phyloP scores from a whole-genome alignment of 2,113 vertebrate species.

The Chaetura pelagica region DNA sequence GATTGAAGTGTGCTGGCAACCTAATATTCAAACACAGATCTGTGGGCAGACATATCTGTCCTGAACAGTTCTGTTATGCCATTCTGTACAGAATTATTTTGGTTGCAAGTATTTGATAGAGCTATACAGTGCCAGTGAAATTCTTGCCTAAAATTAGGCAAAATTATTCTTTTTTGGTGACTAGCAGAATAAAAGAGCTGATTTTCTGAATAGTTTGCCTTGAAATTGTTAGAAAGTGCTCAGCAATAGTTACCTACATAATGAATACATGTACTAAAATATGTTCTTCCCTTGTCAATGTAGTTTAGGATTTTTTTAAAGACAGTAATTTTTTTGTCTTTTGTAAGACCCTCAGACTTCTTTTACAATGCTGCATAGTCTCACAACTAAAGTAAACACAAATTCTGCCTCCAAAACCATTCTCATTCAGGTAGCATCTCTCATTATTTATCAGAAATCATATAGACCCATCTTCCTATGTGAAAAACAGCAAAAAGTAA shows the following conservation, averaged over 20 bases:
- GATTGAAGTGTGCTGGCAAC: constrained; percentile 10
- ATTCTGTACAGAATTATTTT: background rate
- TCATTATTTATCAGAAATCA: background rate
- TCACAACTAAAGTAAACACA: background rate
- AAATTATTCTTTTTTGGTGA: background rate
- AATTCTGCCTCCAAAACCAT: background rate
- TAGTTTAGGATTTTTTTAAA: background rate
- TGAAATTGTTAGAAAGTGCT: background rate
- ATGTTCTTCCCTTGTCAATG: background rate
- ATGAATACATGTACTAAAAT: background rate
- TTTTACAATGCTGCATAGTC: background rate
- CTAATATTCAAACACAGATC: constrained; percentile 20
- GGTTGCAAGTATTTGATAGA: background rate
- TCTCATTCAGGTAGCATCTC: background rate
- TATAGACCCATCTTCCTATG: background rate
- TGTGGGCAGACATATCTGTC: background rate
- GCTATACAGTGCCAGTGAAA: background rate
- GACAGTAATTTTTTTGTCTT: background rate
- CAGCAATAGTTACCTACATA: background rate
- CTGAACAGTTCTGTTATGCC: background rate
- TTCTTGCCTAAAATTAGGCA: background rate
- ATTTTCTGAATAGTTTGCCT: background rate
- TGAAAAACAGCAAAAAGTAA: background rate
- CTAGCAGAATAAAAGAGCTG: background rate
- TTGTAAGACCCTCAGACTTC: background rate